Evolutionary conservation across 2,113 vertebrate genomes (phyloP), one percentile per base, ranked within the genome.

Genomic region (Phrynosoma blainvillii): DNA sequence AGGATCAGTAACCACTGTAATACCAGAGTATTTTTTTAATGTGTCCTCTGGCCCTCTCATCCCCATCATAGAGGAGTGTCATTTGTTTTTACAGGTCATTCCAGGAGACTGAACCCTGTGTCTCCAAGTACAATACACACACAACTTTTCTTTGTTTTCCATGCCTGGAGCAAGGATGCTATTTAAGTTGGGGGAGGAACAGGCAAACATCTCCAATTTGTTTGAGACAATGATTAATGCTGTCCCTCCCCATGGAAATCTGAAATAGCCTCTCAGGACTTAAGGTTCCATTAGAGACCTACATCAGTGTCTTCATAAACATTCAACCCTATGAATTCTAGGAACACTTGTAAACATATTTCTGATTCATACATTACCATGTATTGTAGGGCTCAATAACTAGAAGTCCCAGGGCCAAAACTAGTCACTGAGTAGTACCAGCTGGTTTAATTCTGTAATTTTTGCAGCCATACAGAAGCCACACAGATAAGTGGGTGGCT

Each of bases 161-260:
- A 52, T 83, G 87, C 87, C 47, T 78, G 42, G 54, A 83, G 87
- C 59, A 52, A 88, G 42, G 62, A n/a, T 83, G 23, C 47, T 88
- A 52, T 88, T 88, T 84, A 78, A 23, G 77, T 83, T 42, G 42
- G 87, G n/a, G 62, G 74, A 76, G 25, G 54, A 76, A 36, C 42
- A 70, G 36, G 21, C n/a, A 88, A 70, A 76, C 21, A 27, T 83
- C 47, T 74, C 73, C 59, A 77, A 52, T 77, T 7, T 76, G 70
- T 21, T 30, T 21, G 23, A n/a, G 85, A 81, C 68, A 40, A 85
- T 18, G 74, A 66, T 85, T 66, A 85, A 85, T 78, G 68, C 59
- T 83, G 80, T 20, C 21, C 74, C 71, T 83, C 52, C 21, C 42
- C 6, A 65, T 12, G 76, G 42, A 88, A 76, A 68, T 65, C 40